Percentiles rank a stretch among this genome's conserved stretches.
These are phyloP conservation scores for Prinia subflava DNA, from an alignment of 2,113 vertebrate species.

Conservation along the genomic window DNA sequence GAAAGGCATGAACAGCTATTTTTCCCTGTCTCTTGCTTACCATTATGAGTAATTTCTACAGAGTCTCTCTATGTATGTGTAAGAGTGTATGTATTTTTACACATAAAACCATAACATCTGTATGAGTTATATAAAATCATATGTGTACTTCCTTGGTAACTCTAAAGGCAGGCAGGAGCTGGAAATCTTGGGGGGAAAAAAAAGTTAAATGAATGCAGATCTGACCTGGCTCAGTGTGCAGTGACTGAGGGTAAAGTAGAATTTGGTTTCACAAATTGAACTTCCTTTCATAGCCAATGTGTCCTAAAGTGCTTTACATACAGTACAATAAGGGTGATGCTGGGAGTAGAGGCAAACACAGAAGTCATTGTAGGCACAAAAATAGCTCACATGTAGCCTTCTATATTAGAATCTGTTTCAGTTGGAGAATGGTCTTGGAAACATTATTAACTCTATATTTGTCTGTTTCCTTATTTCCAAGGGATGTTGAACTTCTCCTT, in stretches of 20 bases:
- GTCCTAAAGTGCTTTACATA: conserved; percentile 63
- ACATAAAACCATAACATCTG: neutral
- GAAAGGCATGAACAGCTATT: neutral
- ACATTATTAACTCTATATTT: neutral
- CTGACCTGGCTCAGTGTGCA: conserved; percentile 29
- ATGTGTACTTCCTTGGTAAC: neutral
- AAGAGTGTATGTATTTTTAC: neutral
- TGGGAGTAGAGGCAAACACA: conserved; percentile 3
- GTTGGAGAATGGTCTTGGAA: conserved; percentile 12
- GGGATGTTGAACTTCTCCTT: neutral
- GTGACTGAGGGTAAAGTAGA: conserved; percentile 31
- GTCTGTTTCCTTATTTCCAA: neutral
- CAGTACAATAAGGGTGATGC: conserved; percentile 45
- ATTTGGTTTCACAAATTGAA: conserved; percentile 60
- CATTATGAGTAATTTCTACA: conserved; percentile 26
- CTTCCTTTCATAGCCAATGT: conserved; percentile 44
- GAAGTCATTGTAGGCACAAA: conserved; percentile 50
- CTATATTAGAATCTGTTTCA: conserved; percentile 49
- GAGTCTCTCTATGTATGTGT: neutral
- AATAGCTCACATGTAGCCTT: conserved; percentile 47
- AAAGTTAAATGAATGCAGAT: neutral
- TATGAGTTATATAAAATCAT: conserved; percentile 14
- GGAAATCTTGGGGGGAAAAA: neutral
- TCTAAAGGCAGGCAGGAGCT: neutral
- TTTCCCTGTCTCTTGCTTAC: neutral